Evolutionary conservation across 2,888 invertebrate genomes (phyloP), one percentile per base, ranked within the genome.

Genomic region (Therioaphis trifolii): DNA sequence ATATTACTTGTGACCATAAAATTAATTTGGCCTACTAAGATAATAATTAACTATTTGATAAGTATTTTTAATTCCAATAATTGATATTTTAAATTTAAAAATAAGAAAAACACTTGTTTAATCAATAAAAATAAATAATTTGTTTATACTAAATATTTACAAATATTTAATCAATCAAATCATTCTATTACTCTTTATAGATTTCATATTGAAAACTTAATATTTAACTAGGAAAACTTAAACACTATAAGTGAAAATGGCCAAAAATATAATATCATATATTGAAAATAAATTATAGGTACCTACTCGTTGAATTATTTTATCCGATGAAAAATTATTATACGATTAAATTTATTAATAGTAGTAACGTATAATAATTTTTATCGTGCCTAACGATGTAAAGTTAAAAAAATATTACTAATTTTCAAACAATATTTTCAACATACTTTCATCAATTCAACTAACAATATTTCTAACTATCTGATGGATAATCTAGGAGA

Each of bases 311-410:
- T 35, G 3, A 35, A 35, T 3, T 35, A 7, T 35, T 35, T 7
- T 35, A 35, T 35, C 35, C 3, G 7, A 24, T 58, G 2, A 5
- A 15, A 75, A 76, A 76, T 46, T 63, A 76, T 76, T 76, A 76
- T 76, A 63, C 63, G 63, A 76, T 76, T 76, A 21, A 76, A 76
- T 46, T 43, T 76, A 40, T 46, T 21, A 46, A 4, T 21, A 63
- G n/a, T 76, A 76, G 63, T 63, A 49, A 63, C 63, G 76, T 76
- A 76, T 76, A 76, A 76, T 76, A 46, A 29, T 76, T 76, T 75
- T 27, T 55, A 21, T 74, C 4, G 35, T 15, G 21, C 14, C 18
- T 1, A 24, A 35, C 4, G 7, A 35, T 5, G 7, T 5, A 35
- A 35, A 35, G 35, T 35, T 3, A 35, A 5, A 35, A 35, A 7